A percentile compares a stretch with the other conserved stretches of the same genome.
phyloP scores from a whole-genome alignment of 2,797 vertebrate genomes.

The Peromyscus melanophrys region DNA sequence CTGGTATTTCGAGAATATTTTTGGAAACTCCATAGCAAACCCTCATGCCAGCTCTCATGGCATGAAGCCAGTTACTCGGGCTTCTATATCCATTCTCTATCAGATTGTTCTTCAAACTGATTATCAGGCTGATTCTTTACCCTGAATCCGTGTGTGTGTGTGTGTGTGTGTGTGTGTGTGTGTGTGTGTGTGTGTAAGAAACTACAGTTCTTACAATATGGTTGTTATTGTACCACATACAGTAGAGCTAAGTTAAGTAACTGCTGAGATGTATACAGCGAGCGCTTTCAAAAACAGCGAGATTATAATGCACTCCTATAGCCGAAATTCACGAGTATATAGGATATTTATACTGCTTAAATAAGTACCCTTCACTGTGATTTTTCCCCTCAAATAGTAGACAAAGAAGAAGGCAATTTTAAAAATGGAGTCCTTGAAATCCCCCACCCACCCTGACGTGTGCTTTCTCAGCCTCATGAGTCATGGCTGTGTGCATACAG shows the following conservation, averaged over 20 bases:
- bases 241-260: constrained; percentile 1
- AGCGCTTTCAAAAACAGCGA: constrained; percentile 40
- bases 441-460: neutral
- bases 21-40: constrained; percentile 34
- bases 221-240: neutral
- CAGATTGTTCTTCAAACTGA: neutral
- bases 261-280: neutral
- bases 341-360: constrained; percentile 80
- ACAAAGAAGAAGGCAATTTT: constrained; percentile 72
- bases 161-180: neutral
- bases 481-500: constrained; percentile 72
- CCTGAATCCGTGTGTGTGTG: neutral
- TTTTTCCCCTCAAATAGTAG: constrained; percentile 46
- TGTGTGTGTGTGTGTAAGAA: neutral
- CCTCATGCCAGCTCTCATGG: neutral
- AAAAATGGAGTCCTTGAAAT: constrained; percentile 70
- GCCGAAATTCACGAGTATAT: constrained; percentile 58
- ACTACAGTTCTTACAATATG: neutral
- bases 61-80: neutral
- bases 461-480: constrained; percentile 60
- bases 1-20: constrained; percentile 46
- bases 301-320: neutral
- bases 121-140: neutral
- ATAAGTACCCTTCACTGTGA: constrained; percentile 48
- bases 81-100: neutral